These are phyloP conservation scores for Gymnarchus niloticus DNA, from an alignment of 2,113 vertebrate species.

Conservation along the genomic window DNA sequence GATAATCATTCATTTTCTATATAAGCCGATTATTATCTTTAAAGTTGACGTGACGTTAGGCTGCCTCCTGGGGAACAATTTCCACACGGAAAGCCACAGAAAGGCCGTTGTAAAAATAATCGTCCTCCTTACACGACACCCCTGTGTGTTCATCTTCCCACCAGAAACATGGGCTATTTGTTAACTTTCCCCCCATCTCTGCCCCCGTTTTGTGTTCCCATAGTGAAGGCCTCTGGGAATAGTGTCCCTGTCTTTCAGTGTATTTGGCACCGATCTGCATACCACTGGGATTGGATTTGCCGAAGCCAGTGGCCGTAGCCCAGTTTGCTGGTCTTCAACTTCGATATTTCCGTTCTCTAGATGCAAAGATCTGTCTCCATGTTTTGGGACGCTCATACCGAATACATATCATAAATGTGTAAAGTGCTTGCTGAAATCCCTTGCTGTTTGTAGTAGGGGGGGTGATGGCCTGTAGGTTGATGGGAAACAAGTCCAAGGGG, in stretches of 20 bases:
- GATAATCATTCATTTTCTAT: background rate
- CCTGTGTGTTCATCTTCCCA: background rate
- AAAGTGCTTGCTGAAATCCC: too few relatives aligned
- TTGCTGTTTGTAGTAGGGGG: too few relatives aligned
- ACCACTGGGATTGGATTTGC: background rate
- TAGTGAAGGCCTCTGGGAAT: too few relatives aligned
- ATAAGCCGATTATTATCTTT: background rate
- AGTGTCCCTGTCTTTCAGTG: background rate
- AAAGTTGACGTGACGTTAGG: background rate
- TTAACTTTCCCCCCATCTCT: background rate
- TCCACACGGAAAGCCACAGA: background rate
- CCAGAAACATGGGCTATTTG: background rate
- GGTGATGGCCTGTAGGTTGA: background rate
- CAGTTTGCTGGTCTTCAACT: background rate
- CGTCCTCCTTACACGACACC: background rate
- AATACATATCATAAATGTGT: background rate
- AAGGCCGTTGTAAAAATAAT: background rate
- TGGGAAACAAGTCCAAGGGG: background rate
- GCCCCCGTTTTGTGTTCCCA: too few relatives aligned
- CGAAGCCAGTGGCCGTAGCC: background rate
- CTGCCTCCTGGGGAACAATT: background rate
- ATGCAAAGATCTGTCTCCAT: background rate
- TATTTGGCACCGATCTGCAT: slow-evolving; percentile 2
- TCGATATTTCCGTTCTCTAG: background rate
- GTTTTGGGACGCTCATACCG: background rate